phyloP scores from a whole-genome alignment of 2,797 vertebrate genomes.

The Gorsachius magnificus region DNA sequence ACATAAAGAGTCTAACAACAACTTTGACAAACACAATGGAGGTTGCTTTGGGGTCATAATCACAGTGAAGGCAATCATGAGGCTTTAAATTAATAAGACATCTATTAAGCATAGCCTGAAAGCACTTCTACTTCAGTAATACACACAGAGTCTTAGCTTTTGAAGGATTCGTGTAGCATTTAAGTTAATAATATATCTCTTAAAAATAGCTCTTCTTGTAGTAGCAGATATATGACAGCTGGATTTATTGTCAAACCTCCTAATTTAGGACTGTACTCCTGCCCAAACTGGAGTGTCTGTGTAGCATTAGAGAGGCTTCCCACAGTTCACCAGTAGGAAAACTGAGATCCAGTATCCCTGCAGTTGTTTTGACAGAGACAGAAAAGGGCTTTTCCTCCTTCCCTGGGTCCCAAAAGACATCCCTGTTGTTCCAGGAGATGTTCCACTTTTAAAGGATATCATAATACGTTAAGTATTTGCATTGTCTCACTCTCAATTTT shows the following conservation, averaged over 20 bases:
- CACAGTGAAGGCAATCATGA: background rate
- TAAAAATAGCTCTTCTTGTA: background rate
- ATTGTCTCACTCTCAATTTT: background rate
- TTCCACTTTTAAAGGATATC: background rate
- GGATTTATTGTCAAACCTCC: background rate
- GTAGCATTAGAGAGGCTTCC: background rate
- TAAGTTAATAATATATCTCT: background rate
- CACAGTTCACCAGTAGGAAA: background rate
- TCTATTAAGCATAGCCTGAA: constrained; percentile 5
- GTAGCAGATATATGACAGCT: background rate
- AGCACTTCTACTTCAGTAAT: constrained; percentile 28
- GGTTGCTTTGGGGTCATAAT: constrained; percentile 29
- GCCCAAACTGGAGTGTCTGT: background rate
- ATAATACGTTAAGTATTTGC: background rate
- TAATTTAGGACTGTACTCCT: background rate
- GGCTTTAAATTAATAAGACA: constrained; percentile 44
- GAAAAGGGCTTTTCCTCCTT: background rate
- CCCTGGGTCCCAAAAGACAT: background rate
- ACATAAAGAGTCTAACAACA: background rate
- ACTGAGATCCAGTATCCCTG: background rate
- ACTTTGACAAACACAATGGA: background rate
- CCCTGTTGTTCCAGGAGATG: background rate
- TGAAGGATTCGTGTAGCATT: background rate
- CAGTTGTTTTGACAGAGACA: background rate
- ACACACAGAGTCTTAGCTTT: background rate